Percentiles rank a stretch among this genome's conserved stretches.
These are phyloP conservation scores for Morone chrysops DNA, from an alignment of 2,113 vertebrate genomes.

Conservation along the genomic window DNA sequence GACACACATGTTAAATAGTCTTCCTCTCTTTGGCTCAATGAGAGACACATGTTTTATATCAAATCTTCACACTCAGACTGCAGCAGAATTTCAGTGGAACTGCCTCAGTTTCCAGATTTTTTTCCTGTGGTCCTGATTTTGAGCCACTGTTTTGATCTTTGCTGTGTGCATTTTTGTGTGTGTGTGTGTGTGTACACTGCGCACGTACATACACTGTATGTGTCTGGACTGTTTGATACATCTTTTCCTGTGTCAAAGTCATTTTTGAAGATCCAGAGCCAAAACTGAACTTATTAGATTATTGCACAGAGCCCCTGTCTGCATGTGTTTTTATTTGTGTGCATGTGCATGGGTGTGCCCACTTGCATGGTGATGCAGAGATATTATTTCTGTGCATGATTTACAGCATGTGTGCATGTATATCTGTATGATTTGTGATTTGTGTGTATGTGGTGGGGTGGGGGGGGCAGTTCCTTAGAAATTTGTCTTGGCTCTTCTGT, in stretches of 20 bases:
- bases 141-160: slow-evolving; percentile 34
- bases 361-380: neutral
- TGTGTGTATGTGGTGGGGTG: slow-evolving; percentile 14
- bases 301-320: slow-evolving; percentile 11
- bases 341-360: slow-evolving; percentile 19
- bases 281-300: slow-evolving; percentile 38
- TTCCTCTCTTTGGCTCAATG: neutral
- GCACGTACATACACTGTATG: neutral
- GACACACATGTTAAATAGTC: neutral
- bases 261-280: slow-evolving; percentile 8
- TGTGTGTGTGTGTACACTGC: slow-evolving; percentile 1
- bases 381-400: slow-evolving; percentile 17
- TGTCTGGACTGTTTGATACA: slow-evolving; percentile 24
- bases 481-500: slow-evolving; percentile 64
- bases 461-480: slow-evolving; percentile 22
- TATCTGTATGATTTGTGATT: neutral
- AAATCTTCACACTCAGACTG: slow-evolving; percentile 35
- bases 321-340: slow-evolving; percentile 12
- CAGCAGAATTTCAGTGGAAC: slow-evolving; percentile 46
- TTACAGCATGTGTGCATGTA: slow-evolving; percentile 12
- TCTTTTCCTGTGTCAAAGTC: slow-evolving; percentile 35
- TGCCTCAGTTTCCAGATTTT: slow-evolving; percentile 20
- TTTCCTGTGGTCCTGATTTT: slow-evolving; percentile 14
- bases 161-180: neutral
- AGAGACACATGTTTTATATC: slow-evolving; percentile 59